A percentile compares a stretch with the other conserved stretches of the same genome.
Evolutionary conservation across 2,113 vertebrate genomes (phyloP).

Genomic region (Penelope pileata): DNA sequence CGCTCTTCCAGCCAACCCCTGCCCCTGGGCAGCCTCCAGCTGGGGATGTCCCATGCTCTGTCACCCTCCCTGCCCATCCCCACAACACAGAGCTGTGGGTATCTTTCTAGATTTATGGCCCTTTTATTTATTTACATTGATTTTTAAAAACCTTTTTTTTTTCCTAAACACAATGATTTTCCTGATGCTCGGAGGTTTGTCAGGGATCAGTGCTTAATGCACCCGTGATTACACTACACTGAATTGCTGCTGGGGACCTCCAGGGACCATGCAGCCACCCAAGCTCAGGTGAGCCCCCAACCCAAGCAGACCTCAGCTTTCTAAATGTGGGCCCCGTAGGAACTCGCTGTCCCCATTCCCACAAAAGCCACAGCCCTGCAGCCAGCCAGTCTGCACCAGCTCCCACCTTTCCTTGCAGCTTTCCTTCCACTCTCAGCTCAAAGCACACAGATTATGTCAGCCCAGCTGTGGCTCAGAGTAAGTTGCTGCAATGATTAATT

Average conservation of each 20-base stretch:
- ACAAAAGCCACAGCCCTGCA: not conserved
- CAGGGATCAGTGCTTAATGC: conserved; percentile 10
- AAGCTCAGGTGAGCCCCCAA: not conserved
- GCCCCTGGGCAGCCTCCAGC: conserved; percentile 24
- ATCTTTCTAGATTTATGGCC: conserved; percentile 60
- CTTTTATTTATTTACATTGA: conserved; percentile 51
- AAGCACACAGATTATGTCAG: not conserved
- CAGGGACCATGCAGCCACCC: not conserved
- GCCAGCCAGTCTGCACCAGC: not conserved
- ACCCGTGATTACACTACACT: fast-evolving
- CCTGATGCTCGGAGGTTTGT: not conserved
- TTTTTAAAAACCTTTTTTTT: conserved; percentile 30
- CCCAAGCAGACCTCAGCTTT: not conserved
- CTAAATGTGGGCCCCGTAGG: fast-evolving
- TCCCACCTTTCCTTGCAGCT: not conserved
- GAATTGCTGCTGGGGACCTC: not conserved
- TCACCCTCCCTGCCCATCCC: conserved; percentile 30
- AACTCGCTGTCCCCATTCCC: fast-evolving
- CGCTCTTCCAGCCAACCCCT: conserved; percentile 10
- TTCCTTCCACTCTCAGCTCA: fast-evolving
- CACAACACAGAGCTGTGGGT: not conserved
- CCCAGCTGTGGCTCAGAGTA: not conserved
- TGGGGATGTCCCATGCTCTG: conserved; percentile 30
- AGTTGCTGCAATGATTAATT: conserved; percentile 39
- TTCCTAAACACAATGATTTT: not conserved